Percentiles rank a stretch among this genome's conserved stretches.
Conservation (phyloP, 2,888 invertebrate genomes). For the Ophion slaviceki region DNA sequence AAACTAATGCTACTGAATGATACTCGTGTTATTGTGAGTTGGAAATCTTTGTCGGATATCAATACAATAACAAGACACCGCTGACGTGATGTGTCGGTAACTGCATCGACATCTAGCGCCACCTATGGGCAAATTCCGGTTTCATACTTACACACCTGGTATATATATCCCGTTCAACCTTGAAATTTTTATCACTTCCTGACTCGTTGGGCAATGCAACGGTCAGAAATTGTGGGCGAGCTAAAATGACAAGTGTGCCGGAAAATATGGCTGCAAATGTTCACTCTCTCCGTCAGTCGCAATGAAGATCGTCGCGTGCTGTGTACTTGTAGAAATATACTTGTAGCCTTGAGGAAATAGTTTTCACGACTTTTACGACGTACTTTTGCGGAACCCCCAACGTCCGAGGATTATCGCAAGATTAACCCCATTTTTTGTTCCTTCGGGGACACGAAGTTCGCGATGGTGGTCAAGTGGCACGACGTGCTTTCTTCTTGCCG, state of each 20-base stretch:
- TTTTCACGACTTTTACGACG: constrained; percentile 63
- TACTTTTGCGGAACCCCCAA: constrained; percentile 36
- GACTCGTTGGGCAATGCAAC: not conserved
- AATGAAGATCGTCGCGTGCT: constrained; percentile 39
- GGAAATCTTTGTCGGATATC: too few relatives aligned
- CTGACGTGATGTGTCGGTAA: too few relatives aligned
- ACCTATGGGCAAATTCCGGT: too few relatives aligned
- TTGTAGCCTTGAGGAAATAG: constrained; percentile 69
- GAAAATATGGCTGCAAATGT: constrained; percentile 41
- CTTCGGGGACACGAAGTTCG: constrained; percentile 15
- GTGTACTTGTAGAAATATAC: constrained; percentile 26
- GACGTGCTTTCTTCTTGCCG: constrained; percentile 32
- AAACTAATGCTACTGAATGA: too few relatives aligned
- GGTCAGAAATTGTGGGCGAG: not conserved
- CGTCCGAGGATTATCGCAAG: constrained; percentile 73
- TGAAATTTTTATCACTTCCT: not conserved
- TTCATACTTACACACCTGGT: too few relatives aligned
- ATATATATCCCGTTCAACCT: not conserved
- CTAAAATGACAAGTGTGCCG: constrained; percentile 17
- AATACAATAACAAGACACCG: too few relatives aligned
- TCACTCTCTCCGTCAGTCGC: constrained; percentile 30
- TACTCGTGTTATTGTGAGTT: too few relatives aligned
- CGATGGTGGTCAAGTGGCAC: constrained; percentile 9
- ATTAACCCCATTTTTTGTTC: constrained; percentile 76
- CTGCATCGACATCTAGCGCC: too few relatives aligned